Percentiles rank a stretch among this genome's conserved stretches.
These are phyloP conservation scores for Hesperia comma DNA, from an alignment of 2,888 invertebrate species.

Conservation along the genomic window DNA sequence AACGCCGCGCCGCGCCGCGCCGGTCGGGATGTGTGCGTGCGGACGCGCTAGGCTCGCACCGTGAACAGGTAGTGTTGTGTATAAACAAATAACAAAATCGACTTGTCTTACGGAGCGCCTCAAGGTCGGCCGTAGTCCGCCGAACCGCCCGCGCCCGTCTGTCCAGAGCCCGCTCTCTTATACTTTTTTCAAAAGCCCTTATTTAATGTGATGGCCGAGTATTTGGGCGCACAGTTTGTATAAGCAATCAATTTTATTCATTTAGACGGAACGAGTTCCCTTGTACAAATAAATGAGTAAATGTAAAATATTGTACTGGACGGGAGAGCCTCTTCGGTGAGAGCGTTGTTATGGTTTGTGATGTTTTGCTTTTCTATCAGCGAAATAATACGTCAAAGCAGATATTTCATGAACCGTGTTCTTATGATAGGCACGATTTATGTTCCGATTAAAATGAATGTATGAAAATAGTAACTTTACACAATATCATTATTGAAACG, in stretches of 20 bases:
- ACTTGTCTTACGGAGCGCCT: constrained; percentile 78
- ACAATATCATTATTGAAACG: neutral
- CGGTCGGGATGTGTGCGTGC: constrained; percentile 49
- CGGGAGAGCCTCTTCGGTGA: constrained; percentile 52
- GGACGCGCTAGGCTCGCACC: constrained; percentile 47
- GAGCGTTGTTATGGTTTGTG: constrained; percentile 57
- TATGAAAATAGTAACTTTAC: neutral
- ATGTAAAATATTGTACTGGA: constrained; percentile 64
- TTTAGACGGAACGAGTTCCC: constrained; percentile 78
- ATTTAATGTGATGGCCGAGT: constrained; percentile 82
- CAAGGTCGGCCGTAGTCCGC: constrained; percentile 67
- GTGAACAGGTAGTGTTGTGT: constrained; percentile 81
- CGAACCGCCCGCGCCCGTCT: constrained; percentile 55
- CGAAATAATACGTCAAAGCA: constrained; percentile 32
- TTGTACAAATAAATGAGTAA: constrained; percentile 78
- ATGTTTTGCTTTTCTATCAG: constrained; percentile 53
- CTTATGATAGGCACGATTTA: neutral
- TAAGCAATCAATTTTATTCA: constrained; percentile 84
- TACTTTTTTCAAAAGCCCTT: constrained; percentile 75
- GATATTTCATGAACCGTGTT: constrained; percentile 7
- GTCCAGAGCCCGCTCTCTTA: constrained; percentile 63
- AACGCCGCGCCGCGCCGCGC: neutral
- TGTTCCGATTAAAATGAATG: neutral
- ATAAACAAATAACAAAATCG: constrained; percentile 84
- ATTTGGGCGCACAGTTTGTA: constrained; percentile 83